Evolutionary conservation across 2,888 invertebrate genomes (phyloP), one percentile per base, ranked within the genome.

Genomic region (Pycnomerus fuliginosus): DNA sequence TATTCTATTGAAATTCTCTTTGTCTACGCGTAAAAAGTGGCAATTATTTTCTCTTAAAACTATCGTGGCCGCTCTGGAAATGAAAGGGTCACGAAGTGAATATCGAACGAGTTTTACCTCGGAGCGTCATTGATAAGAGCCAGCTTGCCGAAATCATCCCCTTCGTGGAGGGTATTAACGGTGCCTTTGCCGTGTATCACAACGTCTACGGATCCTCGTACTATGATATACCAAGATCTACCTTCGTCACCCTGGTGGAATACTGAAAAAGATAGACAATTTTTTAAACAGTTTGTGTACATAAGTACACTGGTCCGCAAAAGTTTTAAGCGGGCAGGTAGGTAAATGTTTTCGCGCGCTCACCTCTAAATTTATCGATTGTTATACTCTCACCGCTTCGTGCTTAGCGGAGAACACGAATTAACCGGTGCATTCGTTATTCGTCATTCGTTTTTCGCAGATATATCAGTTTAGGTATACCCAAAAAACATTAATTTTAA

Each of bases 231-330:
- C 90, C 90, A 90, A 28, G 86, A 87, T 56, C 84, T 80, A 31
- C 89, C 90, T 68, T 87, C 86, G 69, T 90, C 89, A 30, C 90
- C 90, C 75, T 90, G 87, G 70, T 85, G 85, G 70, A 88, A 88
- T 68, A 88, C 87, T 87, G 69, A 24, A 69, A 68, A 37, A 20
- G 8, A 20, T 5, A 7, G 8, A 20, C 20, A 20, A 52, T n/a
- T n/a, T n/a, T n/a, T n/a, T n/a, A n/a, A n/a, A n/a, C n/a, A n/a
- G n/a, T n/a, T n/a, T n/a, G n/a, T n/a, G n/a, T n/a, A n/a, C n/a
- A n/a, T n/a, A n/a, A n/a, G n/a, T n/a, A n/a, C n/a, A n/a, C n/a
- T n/a, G n/a, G n/a, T n/a, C n/a, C n/a, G n/a, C n/a, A n/a, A n/a
- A n/a, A n/a, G n/a, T n/a, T n/a, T n/a, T n/a, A n/a, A n/a, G n/a